Conservation (phyloP, 2,113 vertebrate genomes). For the Camelus dromedarius region DNA sequence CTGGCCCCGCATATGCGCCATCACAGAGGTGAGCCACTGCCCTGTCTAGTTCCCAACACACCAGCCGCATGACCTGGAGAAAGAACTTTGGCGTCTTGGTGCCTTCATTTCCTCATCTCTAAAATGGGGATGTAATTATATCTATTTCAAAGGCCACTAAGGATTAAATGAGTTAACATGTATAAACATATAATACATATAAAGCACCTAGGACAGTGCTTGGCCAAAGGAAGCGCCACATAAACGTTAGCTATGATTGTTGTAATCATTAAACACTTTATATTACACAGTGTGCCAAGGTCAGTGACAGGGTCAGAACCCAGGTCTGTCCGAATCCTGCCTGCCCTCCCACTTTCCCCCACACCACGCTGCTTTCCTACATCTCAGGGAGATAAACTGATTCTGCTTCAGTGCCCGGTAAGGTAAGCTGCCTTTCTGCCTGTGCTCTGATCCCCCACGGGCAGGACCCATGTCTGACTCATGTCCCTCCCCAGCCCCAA, state of each 20-base stretch:
- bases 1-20: too few relatives aligned
- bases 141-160: neutral
- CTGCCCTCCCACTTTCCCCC: neutral
- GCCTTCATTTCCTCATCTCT: neutral
- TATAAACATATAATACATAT: neutral
- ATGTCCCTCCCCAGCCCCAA: neutral
- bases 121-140: neutral
- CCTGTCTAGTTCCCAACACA: neutral
- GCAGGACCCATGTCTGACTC: constrained; percentile 46
- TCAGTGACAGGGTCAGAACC: neutral
- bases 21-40: neutral
- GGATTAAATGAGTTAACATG: neutral
- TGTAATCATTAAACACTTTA: neutral
- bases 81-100: neutral
- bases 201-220: neutral
- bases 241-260: neutral
- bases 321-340: neutral
- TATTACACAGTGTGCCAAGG: neutral
- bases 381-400: neutral
- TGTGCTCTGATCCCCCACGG: neutral
- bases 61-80: neutral
- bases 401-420: neutral
- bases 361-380: neutral
- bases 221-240: neutral
- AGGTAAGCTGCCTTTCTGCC: neutral